phyloP scores from a whole-genome alignment of 2,113 vertebrate genomes.

The Bagarius yarrelli region DNA sequence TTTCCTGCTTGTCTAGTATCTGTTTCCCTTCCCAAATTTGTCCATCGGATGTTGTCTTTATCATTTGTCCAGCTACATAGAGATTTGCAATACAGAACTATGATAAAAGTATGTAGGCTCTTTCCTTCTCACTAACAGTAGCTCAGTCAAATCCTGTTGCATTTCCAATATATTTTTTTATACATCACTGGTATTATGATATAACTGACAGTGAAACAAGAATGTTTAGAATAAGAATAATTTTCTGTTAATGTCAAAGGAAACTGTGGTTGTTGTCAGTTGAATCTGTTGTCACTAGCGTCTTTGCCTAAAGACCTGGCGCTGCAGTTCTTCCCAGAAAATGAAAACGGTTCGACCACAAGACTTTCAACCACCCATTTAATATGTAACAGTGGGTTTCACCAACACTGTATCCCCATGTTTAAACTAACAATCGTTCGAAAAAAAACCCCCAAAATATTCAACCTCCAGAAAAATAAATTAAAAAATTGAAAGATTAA shows the following conservation, averaged over 20 bases:
- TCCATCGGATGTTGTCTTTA: neutral
- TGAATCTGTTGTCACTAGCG: slow-evolving; percentile 42
- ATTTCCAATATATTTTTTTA: neutral
- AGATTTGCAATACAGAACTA: neutral
- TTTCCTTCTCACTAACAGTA: neutral
- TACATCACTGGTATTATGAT: neutral
- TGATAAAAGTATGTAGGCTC: neutral
- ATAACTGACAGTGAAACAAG: neutral
- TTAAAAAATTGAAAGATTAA: neutral
- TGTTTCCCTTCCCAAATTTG: neutral
- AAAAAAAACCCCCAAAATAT: slow-evolving; percentile 26
- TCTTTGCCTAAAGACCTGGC: slow-evolving; percentile 55
- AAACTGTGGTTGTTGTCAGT: slow-evolving; percentile 50
- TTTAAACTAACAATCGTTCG: slow-evolving; percentile 20
- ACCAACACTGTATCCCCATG: slow-evolving; percentile 32
- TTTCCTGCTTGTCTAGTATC: neutral
- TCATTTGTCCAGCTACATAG: too few relatives aligned
- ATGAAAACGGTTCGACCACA: slow-evolving; percentile 64
- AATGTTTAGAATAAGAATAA: slow-evolving; percentile 31
- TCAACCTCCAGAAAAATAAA: neutral
- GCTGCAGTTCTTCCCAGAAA: slow-evolving; percentile 53
- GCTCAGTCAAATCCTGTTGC: neutral
- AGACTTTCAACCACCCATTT: slow-evolving; percentile 56
- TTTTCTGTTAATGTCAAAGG: slow-evolving; percentile 26
- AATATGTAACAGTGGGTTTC: slow-evolving; percentile 51